Conservation (phyloP, 2,888 invertebrate genomes). For the Athrips mouffetella region DNA sequence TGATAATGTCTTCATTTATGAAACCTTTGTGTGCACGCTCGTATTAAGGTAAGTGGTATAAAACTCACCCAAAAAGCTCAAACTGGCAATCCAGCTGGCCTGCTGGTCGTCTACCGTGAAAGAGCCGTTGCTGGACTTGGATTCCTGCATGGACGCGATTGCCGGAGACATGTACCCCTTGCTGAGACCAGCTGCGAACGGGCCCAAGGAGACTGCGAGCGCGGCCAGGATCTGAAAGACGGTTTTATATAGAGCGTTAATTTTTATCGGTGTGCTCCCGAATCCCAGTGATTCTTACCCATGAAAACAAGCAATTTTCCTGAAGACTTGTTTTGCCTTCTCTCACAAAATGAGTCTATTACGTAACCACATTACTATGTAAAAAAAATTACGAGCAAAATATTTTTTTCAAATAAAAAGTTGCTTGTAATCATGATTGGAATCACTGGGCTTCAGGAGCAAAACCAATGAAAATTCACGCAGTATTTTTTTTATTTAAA, state of each 20-base stretch:
- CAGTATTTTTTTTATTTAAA: no score
- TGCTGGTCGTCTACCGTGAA: slow-evolving; percentile 85
- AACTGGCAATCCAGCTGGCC: slow-evolving; percentile 89
- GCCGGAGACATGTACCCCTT: slow-evolving; percentile 92
- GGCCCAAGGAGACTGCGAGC: slow-evolving; percentile 87
- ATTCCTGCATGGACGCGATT: slow-evolving; percentile 85
- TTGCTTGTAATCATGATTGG: no score
- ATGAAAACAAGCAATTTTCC: no score
- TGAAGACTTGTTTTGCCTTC: no score
- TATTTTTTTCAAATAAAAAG: no score
- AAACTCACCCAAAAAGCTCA: slow-evolving; percentile 80
- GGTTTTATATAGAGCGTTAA: not conserved
- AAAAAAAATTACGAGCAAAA: no score
- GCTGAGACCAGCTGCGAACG: slow-evolving; percentile 87
- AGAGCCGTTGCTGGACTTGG: slow-evolving; percentile 44
- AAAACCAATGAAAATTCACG: no score
- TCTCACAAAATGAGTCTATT: no score
- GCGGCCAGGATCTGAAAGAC: slow-evolving; percentile 83
- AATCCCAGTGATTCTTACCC: no score
- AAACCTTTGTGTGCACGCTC: no score
- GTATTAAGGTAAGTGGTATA: not conserved
- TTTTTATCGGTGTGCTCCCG: not conserved
- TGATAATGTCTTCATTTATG: no score
- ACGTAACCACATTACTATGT: not conserved
- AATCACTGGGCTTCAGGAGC: no score